phyloP scores from a whole-genome alignment of 2,113 vertebrate genomes.

The Oryzias woworae region DNA sequence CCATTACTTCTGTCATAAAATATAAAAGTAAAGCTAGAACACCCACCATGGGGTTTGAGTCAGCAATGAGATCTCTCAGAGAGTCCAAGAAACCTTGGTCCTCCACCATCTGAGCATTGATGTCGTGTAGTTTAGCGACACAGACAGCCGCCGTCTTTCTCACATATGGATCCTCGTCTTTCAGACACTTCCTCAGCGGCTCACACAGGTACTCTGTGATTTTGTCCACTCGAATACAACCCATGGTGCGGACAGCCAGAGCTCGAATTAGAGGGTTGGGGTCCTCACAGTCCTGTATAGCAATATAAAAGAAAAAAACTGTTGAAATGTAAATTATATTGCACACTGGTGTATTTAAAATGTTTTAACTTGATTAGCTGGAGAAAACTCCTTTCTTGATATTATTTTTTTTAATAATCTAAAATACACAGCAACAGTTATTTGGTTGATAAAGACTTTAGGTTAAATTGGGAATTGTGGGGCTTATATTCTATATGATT shows the following conservation, averaged over 20 bases:
- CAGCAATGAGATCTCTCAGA: constrained; percentile 94
- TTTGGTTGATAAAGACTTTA: background rate
- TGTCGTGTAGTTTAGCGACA: constrained; percentile 97
- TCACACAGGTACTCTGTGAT: constrained; percentile 98
- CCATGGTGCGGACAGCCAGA: constrained; percentile 98
- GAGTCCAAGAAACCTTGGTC: constrained; percentile 98
- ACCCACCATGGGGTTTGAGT: constrained; percentile 97
- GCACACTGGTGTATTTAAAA: too few relatives aligned
- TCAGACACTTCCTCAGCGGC: constrained; percentile 95
- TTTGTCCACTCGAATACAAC: constrained; percentile 96
- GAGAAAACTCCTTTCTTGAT: too few relatives aligned
- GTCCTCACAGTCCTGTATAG: constrained; percentile 93
- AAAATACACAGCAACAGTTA: background rate
- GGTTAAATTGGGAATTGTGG: too few relatives aligned
- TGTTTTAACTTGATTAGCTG: too few relatives aligned
- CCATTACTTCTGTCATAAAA: background rate
- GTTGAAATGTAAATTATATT: background rate
- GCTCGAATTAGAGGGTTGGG: constrained; percentile 97
- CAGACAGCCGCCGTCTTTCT: constrained; percentile 97
- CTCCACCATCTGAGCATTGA: constrained; percentile 99
- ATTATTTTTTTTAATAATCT: background rate
- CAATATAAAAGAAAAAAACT: background rate
- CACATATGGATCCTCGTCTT: constrained; percentile 97
- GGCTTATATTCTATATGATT: background rate
- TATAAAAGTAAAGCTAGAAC: background rate